A percentile compares a stretch with the other conserved stretches of the same genome.
phyloP scores from a whole-genome alignment of 1,140 invertebrate species.

The Dolichoris vasculosae region DNA sequence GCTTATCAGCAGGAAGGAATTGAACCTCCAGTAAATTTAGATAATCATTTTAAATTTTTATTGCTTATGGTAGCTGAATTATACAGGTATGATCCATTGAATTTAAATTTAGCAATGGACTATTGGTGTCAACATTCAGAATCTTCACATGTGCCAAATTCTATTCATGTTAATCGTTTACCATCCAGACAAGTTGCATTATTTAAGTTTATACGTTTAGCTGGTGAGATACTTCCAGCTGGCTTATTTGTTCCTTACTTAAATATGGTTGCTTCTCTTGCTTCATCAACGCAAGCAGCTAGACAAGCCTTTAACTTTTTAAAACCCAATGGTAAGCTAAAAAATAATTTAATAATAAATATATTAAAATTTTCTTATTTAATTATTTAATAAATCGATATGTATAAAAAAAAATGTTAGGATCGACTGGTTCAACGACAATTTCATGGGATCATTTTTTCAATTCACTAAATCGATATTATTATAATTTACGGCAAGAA shows the following conservation, averaged over 20 bases:
- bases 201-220: constrained; percentile 92
- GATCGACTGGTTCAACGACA: constrained; percentile 72
- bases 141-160: constrained; percentile 61
- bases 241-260: constrained; percentile 91
- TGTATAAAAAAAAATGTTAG: constrained; percentile 55
- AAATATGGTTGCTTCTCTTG: constrained; percentile 88
- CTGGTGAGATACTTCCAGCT: constrained; percentile 90
- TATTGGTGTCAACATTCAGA: constrained; percentile 84
- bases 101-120: constrained; percentile 83
- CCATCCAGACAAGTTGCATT: constrained; percentile 83
- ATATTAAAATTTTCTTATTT: constrained; percentile 3
- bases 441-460: constrained; percentile 95
- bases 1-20: constrained; percentile 88
- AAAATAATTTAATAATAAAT: neutral
- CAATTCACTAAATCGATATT: constrained; percentile 86
- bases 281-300: constrained; percentile 82
- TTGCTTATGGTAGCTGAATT: constrained; percentile 85
- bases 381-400: constrained; percentile 14
- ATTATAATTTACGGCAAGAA: constrained; percentile 81
- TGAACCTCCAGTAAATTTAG: constrained; percentile 83
- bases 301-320: constrained; percentile 90
- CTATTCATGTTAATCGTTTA: constrained; percentile 66
- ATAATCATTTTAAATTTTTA: constrained; percentile 89
- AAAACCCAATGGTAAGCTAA: constrained; percentile 79
- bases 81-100: constrained; percentile 84